A percentile compares a stretch with the other conserved stretches of the same genome.
Conservation (phyloP, 2,113 vertebrate species). For the Bufo gargarizans region DNA sequence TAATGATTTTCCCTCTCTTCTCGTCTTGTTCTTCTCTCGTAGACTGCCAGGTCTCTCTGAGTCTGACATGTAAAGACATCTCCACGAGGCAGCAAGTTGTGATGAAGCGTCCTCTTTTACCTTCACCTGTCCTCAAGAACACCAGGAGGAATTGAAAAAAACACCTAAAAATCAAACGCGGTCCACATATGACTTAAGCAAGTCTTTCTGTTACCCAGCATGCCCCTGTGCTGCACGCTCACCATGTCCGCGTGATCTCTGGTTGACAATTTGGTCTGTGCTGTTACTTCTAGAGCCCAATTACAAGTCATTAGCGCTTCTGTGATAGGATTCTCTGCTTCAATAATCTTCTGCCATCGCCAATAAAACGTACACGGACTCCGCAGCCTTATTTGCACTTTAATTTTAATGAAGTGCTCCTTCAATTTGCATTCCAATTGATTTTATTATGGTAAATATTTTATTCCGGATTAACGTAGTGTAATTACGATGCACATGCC, state of each 20-base stretch:
- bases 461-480: slow-evolving; percentile 62
- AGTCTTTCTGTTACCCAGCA: not conserved
- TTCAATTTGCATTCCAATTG: slow-evolving; percentile 60
- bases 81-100: not conserved
- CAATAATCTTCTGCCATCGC: slow-evolving; percentile 21
- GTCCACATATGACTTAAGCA: not conserved
- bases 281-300: slow-evolving; percentile 46
- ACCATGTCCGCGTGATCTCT: slow-evolving; percentile 29
- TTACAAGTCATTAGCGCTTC: slow-evolving; percentile 54
- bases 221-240: slow-evolving; percentile 20
- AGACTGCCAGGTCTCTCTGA: slow-evolving; percentile 52
- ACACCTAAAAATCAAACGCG: slow-evolving; percentile 8
- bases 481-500: slow-evolving; percentile 44
- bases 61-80: slow-evolving; percentile 49
- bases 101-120: slow-evolving; percentile 10
- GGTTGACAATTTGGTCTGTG: not conserved
- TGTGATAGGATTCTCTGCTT: slow-evolving; percentile 57
- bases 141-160: not conserved
- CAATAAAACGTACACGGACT: slow-evolving; percentile 48
- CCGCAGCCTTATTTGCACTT: slow-evolving; percentile 28
- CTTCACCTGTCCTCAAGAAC: not conserved
- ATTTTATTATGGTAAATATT: slow-evolving; percentile 64
- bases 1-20: slow-evolving; percentile 64
- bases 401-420: slow-evolving; percentile 54
- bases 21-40: slow-evolving; percentile 59